Percentiles rank a stretch among this genome's conserved stretches.
phyloP scores from a whole-genome alignment of 2,797 vertebrate genomes.

The Euphonia xanthogaster region DNA sequence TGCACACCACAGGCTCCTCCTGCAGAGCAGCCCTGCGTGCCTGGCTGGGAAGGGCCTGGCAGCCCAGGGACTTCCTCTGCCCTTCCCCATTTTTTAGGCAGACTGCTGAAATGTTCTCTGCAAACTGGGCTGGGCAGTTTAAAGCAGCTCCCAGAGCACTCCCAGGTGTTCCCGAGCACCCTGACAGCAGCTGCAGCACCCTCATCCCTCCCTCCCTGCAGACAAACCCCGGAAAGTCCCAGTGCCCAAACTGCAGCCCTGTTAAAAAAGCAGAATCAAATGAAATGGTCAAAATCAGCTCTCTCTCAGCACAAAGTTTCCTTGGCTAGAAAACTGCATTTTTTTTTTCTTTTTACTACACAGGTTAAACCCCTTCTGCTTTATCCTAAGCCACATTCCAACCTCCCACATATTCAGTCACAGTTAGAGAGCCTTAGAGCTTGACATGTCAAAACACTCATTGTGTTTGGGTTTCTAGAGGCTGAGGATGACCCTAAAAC shows the following conservation, averaged over 20 bases:
- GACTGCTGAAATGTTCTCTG: background rate
- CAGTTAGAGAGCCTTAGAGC: background rate
- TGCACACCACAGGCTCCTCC: background rate
- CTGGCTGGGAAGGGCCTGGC: background rate
- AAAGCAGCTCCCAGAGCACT: background rate
- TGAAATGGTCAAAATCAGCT: background rate
- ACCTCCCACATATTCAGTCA: background rate
- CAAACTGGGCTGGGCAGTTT: background rate
- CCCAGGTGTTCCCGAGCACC: background rate
- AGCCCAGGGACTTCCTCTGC: background rate
- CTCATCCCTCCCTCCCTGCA: background rate
- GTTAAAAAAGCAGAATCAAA: background rate
- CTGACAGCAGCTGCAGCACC: fast-evolving
- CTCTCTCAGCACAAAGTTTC: background rate
- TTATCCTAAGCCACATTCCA: background rate
- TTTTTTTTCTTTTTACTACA: background rate
- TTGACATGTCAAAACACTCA: background rate
- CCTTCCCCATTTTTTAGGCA: background rate
- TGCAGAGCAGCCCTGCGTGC: background rate
- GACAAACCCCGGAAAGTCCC: background rate
- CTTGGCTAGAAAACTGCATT: background rate
- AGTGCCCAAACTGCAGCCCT: background rate
- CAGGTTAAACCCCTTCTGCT: background rate
- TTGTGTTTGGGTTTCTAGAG: background rate
- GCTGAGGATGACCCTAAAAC: background rate